Evolutionary conservation across 2,113 vertebrate species (phyloP), one percentile per base, ranked within the genome.

Genomic region (Hypocryptadius cinnamomeus): DNA sequence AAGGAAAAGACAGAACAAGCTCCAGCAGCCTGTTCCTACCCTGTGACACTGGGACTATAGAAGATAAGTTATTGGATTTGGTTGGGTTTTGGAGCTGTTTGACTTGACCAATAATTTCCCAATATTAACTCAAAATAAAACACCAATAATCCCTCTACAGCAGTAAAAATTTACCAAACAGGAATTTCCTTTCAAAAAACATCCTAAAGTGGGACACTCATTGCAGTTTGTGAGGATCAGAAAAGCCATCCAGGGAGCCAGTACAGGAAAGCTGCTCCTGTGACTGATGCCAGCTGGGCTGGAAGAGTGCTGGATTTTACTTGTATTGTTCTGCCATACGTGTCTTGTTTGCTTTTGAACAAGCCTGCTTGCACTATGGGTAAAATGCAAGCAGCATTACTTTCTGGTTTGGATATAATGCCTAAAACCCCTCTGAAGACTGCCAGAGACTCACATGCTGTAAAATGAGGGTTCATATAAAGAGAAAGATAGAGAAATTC

Each of bases 231-330:
- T 51, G 68, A 60, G 72, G 15, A 28, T 44, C 54, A 92, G 74
- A 89, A 93, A 92, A 92, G 63, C 66, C 74, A 70, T 40, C 54
- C 50, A 71, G 94, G 95, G 87, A 91, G 47, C 39, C 61, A 54
- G 33, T 13, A 44, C 18, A 72, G 53, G 50, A 44, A 77, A 61
- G 54, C 47, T 87, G 70, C 63, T 93, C 59, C 74, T 76, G 48
- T 31, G 53, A 39, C 64, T 87, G 33, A 37, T 70, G 74, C 40
- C 83, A 57, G 8, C 63, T 45, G 48, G 73, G 84, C n/a, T 42
- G 39, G 21, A 12, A 47, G 45, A 79, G n/a, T 30, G n/a, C 35
- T 78, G 63, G 5, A 19, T 40, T 94, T 80, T 70, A 72, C 88
- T 87, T 56, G 39, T 64, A 13, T 5, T 61, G n/a, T 59, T 92